Evolutionary conservation across 2,113 vertebrate genomes (phyloP), one percentile per base, ranked within the genome.

Genomic region (Ivindomyrus marchei): DNA sequence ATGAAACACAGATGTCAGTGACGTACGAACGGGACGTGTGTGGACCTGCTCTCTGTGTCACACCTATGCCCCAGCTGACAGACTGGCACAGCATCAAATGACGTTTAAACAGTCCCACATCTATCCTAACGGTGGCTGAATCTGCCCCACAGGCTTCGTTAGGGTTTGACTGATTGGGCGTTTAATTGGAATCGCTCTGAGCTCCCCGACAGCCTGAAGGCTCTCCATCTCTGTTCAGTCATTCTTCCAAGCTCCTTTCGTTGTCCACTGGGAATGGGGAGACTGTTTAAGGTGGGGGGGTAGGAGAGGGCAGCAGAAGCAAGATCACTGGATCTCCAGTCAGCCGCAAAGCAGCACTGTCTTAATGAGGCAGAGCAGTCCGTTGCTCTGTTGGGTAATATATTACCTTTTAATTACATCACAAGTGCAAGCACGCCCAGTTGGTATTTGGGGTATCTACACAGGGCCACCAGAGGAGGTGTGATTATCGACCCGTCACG

Each of bases 141-240:
- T 52, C 74, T 50, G 39, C 50, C 88, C 88, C 74, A 50, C 47
- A 46, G 66, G 88, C 39, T 45, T 66, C 87, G 46, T 87, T 88
- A 89, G 21, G 56, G 46, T 11, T 9, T 77, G 88, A 95, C 93
- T 92, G 90, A 90, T 93, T 91, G 87, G 74, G 93, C 31, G 93
- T 92, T 88, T 56, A 91, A 92, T 89, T 91, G 90, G 92, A 91
- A 90, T 89, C 88, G 87, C 70, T 85, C 88, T 91, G 91, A 39
- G 39, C 47, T 39, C 77, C 53, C 9, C 47, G 11, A 56, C 47
- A 87, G n/a, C 27, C n/a, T 7, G 50, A 36, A 36, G 50, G 31
- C 31, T 36, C 31, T 87, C 3, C n/a, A 56, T 36, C 27, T 87
- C 9, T 17, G 13, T 31, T 36, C 2, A 36, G n/a, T 56, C 49